These are phyloP conservation scores for Pungitius pungitius DNA, from an alignment of 2,113 vertebrate species.

Conservation along the genomic window DNA sequence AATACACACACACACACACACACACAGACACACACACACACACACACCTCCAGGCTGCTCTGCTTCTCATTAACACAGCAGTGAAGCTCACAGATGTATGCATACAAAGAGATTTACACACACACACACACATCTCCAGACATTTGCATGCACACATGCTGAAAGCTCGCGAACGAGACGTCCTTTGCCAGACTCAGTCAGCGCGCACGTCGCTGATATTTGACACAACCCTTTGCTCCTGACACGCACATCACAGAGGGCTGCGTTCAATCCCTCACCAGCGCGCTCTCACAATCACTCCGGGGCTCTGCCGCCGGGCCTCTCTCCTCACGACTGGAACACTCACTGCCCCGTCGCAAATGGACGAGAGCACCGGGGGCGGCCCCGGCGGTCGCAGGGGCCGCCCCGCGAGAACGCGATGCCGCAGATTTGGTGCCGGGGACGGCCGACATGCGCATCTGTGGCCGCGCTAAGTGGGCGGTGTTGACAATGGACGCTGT, in stretches of 20 bases:
- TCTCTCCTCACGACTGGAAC: conserved; percentile 51
- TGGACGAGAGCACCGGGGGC: conserved; percentile 57
- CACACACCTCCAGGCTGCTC: conserved; percentile 43
- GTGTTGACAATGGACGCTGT: conserved; percentile 64
- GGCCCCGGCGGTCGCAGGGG: conserved; percentile 44
- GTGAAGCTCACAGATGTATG: conserved; percentile 53
- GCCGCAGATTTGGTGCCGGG: conserved; percentile 55
- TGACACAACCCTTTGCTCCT: conserved; percentile 49
- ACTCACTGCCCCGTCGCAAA: conserved; percentile 49
- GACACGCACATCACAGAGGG: conserved; percentile 50
- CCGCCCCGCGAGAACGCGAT: conserved; percentile 41
- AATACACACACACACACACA: conserved; percentile 20
- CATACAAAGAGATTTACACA: conserved; percentile 23
- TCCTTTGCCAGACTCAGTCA: conserved; percentile 52
- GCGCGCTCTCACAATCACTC: conserved; percentile 42
- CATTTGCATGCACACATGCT: conserved; percentile 16
- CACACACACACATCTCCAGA: conserved; percentile 11
- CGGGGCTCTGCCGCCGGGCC: conserved; percentile 33
- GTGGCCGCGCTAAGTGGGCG: conserved; percentile 59
- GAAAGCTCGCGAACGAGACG: conserved; percentile 19
- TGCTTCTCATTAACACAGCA: conserved; percentile 61
- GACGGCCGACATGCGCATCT: conserved; percentile 39
- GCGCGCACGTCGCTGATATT: conserved; percentile 24
- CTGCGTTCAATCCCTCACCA: conserved; percentile 63
- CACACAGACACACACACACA: conserved; percentile 24